Evolutionary conservation across 1,140 invertebrate species (phyloP), one percentile per base, ranked within the genome.

Genomic region (Ctenoplectra terminalis): DNA sequence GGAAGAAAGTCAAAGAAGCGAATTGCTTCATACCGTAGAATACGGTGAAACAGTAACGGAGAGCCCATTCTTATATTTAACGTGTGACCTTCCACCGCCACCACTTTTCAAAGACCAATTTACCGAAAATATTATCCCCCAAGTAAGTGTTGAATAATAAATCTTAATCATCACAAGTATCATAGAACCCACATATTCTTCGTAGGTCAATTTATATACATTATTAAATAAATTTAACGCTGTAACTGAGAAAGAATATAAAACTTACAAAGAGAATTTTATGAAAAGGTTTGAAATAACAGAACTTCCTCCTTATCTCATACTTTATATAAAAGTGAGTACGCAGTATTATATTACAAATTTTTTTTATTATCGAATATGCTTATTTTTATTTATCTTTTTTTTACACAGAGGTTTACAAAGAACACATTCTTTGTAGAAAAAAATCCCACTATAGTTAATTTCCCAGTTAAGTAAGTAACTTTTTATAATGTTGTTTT

Each of bases 391-490:
- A 50, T 69, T n/a, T n/a, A n/a, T n/a, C 48, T 54, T 81, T 60
- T 75, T 89, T 90, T 86, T 83, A 94, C 94, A 52, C 93, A 97
- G 95, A 95, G 99, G 86, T 99, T 99, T 92, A 99, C 98, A 5
- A 99, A 99, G 94, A 99, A 99, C 93, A 99, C 98, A 43, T 99
- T 99, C 94, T 99, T 99, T 90, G 95, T 99, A 20, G 99, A 99
- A 92, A 99, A 99, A 94, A 99, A 99, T 95, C 98, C 98, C 15
- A 99, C 99, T 0, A 99, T 99, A 92, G 99, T 99, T 0, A 99
- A 99, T 94, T 99, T 99, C 92, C 99, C 99, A 9, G 98, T 99
- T 58, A 99, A 98, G 98, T 99, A 94, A 96, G 97, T 96, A 77
- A 37, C 1, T 29, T 79, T 61, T 72, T 61, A 3, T 61, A 54